A percentile compares a stretch with the other conserved stretches of the same genome.
These are phyloP conservation scores for Aythya baeri DNA, from an alignment of 2,113 vertebrate species.

Conservation along the genomic window DNA sequence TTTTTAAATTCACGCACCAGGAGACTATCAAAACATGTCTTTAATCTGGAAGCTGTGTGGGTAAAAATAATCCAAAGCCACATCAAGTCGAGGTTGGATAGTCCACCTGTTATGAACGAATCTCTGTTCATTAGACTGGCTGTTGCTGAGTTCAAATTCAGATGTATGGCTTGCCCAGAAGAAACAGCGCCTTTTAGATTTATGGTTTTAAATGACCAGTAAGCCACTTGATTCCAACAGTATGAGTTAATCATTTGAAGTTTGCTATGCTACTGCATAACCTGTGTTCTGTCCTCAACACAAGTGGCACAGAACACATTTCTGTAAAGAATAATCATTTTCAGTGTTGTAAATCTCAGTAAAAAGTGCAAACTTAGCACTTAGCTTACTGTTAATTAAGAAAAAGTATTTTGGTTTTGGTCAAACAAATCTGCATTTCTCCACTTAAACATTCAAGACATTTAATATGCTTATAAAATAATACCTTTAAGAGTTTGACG, in stretches of 20 bases:
- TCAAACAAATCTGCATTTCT: neutral
- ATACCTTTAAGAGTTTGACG: neutral
- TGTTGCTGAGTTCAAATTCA: neutral
- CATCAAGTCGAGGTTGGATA: neutral
- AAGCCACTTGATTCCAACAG: neutral
- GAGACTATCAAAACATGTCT: neutral
- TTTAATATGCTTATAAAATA: conserved; percentile 6
- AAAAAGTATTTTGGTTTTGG: neutral
- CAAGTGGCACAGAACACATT: neutral
- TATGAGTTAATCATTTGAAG: fast-evolving
- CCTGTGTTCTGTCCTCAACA: neutral
- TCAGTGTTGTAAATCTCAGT: neutral
- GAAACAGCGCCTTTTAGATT: neutral
- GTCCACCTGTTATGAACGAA: neutral
- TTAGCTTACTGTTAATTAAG: neutral
- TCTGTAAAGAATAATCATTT: neutral
- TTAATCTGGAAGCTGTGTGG: neutral
- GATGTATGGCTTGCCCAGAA: neutral
- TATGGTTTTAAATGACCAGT: neutral
- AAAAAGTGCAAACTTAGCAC: neutral
- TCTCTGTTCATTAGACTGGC: neutral
- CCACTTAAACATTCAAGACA: conserved; percentile 7
- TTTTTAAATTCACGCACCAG: neutral
- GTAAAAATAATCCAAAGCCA: neutral
- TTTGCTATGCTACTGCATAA: neutral